phyloP scores from a whole-genome alignment of 2,113 vertebrate genomes.

The Embiotoca jacksoni region DNA sequence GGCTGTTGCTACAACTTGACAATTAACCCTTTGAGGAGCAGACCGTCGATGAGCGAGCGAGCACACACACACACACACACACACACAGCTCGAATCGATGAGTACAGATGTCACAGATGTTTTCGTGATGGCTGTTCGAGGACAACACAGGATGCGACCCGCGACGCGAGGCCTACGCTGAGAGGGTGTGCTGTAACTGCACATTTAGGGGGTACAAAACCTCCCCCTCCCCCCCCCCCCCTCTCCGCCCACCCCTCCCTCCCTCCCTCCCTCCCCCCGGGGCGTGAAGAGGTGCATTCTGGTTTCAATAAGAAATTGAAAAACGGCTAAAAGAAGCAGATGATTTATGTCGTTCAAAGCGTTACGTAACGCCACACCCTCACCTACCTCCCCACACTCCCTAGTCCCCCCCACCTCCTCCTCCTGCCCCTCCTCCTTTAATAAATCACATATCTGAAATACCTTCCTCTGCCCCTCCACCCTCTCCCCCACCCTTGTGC shows the following conservation, averaged over 20 bases:
- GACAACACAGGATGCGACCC: neutral
- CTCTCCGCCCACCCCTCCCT: too few relatives aligned
- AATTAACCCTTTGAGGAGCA: constrained; percentile 64
- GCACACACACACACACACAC: neutral
- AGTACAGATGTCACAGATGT: neutral
- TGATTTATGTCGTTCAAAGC: neutral
- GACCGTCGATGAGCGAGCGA: neutral
- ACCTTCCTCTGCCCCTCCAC: constrained; percentile 37
- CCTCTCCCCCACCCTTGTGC: neutral
- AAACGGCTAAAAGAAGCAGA: neutral
- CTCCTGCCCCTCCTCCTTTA: neutral
- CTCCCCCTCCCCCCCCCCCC: too few relatives aligned
- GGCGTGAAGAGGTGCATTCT: too few relatives aligned
- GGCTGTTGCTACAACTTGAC: constrained; percentile 72
- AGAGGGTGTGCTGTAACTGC: constrained; percentile 14
- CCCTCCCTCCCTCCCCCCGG: too few relatives aligned
- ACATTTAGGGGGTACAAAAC: neutral
- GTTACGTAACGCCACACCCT: constrained; percentile 51
- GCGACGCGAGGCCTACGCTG: neutral
- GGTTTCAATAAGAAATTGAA: neutral
- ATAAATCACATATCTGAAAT: constrained; percentile 68
- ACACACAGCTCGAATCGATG: neutral
- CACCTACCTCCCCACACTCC: constrained; percentile 30
- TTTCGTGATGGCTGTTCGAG: neutral
- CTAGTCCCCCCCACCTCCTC: neutral